Conservation (phyloP, 2,888 invertebrate genomes). For the Dione vanillae region DNA sequence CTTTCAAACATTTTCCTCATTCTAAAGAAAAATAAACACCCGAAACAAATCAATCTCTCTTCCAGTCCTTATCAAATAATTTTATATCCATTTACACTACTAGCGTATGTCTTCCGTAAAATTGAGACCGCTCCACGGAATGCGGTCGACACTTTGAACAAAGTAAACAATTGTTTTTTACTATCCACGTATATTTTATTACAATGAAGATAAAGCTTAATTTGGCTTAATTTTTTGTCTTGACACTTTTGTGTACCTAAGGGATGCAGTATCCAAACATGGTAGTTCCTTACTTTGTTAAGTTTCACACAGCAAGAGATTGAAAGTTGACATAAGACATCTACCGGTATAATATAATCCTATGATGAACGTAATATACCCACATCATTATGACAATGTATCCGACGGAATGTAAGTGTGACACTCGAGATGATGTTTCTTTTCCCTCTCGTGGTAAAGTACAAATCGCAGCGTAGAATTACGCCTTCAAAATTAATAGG, state of each 20-base stretch:
- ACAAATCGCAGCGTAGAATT: background rate
- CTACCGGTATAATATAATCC: constrained; percentile 16
- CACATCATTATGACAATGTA: too few relatives aligned
- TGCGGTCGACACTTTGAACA: constrained; percentile 52
- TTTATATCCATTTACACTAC: constrained; percentile 52
- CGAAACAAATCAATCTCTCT: constrained; percentile 18
- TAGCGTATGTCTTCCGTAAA: constrained; percentile 61
- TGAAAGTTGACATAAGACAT: too few relatives aligned
- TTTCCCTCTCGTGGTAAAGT: too few relatives aligned
- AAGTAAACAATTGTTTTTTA: constrained; percentile 46
- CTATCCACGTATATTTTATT: constrained; percentile 42
- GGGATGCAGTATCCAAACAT: constrained; percentile 33
- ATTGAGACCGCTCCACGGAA: constrained; percentile 66
- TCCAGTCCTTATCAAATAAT: constrained; percentile 32
- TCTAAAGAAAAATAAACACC: background rate
- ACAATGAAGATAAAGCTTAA: constrained; percentile 48
- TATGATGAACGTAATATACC: too few relatives aligned
- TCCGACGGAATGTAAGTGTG: too few relatives aligned
- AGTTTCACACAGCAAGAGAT: too few relatives aligned
- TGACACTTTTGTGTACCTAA: constrained; percentile 47
- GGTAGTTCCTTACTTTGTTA: constrained; percentile 31
- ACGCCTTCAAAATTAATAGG: too few relatives aligned
- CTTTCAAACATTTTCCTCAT: background rate
- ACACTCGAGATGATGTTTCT: too few relatives aligned
- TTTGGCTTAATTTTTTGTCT: constrained; percentile 46